phyloP scores from a whole-genome alignment of 2,113 vertebrate genomes.

The Rostratula benghalensis region DNA sequence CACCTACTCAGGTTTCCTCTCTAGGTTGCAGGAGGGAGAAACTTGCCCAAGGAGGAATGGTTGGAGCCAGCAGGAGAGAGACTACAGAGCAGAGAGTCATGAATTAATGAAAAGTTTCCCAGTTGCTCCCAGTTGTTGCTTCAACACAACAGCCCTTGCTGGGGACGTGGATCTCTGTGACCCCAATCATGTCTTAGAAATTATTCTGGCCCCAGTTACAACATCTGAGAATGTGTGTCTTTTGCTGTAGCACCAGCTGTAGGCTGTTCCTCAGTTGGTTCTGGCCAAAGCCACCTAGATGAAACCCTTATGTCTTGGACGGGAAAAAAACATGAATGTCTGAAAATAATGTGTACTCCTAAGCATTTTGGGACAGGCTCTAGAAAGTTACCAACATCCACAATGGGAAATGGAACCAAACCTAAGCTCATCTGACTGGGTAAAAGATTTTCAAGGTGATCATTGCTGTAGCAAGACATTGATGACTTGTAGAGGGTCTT shows the following conservation, averaged over 20 bases:
- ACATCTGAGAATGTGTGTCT: background rate
- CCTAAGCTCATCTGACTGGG: background rate
- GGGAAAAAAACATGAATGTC: background rate
- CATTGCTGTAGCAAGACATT: background rate
- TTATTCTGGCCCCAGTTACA: background rate
- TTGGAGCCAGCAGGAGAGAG: background rate
- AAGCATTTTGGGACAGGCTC: background rate
- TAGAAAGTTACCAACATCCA: background rate
- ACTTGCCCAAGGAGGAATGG: background rate
- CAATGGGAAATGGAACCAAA: background rate
- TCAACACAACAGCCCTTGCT: background rate
- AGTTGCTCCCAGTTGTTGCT: too few species aligned
- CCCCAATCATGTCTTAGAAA: background rate
- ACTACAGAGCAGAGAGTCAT: fast-evolving
- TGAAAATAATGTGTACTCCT: background rate
- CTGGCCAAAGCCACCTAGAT: background rate
- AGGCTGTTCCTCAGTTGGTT: background rate
- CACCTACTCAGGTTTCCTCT: background rate
- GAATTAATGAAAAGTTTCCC: background rate
- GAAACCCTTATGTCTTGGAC: background rate
- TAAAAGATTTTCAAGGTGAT: background rate
- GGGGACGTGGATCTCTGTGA: background rate
- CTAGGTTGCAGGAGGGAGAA: background rate
- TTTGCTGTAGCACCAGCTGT: background rate
- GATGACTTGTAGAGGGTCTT: background rate